These are phyloP conservation scores for Drosophila lacicola DNA, from an alignment of 2,888 invertebrate species.

Conservation along the genomic window DNA sequence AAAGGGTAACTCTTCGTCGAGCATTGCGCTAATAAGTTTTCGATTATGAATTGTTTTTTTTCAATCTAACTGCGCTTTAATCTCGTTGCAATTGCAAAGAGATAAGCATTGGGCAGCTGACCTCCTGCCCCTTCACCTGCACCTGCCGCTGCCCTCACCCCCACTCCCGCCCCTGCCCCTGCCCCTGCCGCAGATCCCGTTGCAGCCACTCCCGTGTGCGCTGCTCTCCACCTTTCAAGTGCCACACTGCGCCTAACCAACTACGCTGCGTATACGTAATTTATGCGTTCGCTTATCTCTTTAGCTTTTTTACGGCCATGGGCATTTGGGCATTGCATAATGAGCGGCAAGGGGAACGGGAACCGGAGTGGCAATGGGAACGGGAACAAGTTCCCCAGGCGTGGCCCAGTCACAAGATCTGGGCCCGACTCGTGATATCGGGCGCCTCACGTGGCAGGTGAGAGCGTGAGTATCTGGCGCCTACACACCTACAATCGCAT, in stretches of 20 bases:
- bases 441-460: slow-evolving; percentile 22
- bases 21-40: background rate
- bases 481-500: slow-evolving; percentile 3
- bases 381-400: background rate
- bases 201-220: no score
- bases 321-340: slow-evolving; percentile 52
- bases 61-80: background rate
- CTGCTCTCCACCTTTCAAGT: background rate
- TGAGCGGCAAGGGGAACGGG: slow-evolving; percentile 8
- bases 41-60: background rate
- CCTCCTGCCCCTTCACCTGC: no score
- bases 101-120: slow-evolving; percentile 3
- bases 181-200: background rate
- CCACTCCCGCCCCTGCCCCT: no score
- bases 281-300: slow-evolving; percentile 42
- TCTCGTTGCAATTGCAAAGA: slow-evolving; percentile 1
- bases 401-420: slow-evolving; percentile 50
- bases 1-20: slow-evolving; percentile 2
- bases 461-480: slow-evolving; percentile 24
- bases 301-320: slow-evolving; percentile 29
- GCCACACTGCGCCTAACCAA: slow-evolving; percentile 6
- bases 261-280: slow-evolving; percentile 55
- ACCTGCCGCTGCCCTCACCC: no score
- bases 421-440: slow-evolving; percentile 34
- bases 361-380: background rate